Evolutionary conservation across 2,797 vertebrate genomes (phyloP), one percentile per base, ranked within the genome.

Genomic region (Enteromius treurensis): DNA sequence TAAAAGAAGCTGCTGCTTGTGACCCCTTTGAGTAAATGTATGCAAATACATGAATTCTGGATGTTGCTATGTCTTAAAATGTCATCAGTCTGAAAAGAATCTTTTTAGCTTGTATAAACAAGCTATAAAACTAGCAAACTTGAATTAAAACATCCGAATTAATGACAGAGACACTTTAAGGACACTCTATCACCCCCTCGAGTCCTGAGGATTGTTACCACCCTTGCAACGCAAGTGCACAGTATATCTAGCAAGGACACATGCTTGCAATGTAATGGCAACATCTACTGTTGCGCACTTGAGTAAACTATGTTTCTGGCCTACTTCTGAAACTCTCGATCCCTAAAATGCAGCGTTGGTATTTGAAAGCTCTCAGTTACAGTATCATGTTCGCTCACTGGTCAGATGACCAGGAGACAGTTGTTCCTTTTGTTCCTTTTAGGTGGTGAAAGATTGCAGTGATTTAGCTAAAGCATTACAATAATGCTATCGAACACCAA

Each of bases 361-460:
- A 58, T 42, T 26, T 75, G 3, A 11, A 74, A 19, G 21, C 32
- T 77, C 26, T 80, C 40, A 64, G 67, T 55, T 84, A 64, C 68
- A 60, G 68, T 75, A 77, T 85, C 34, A 70, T 67, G 58, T 68
- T 68, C 32, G 45, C 77, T 69, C 45, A 34, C 34, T 53, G 4
- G 4, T 51, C 14, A 76, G 58, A 5, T 83, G 53, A 73, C 74
- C 60, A 55, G 14, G 13, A 70, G 79, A 71, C 69, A 81, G 80
- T 68, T 70, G 84, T 82, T 49, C 37, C 55, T 86, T 83, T 82
- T 68, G 60, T 19, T 26, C 26, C 26, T 26, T 69, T 69, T 58
- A 29, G 45, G 45, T 26, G 23, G 21, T 67, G 49, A 58, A 83
- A 45, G 51, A 40, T 34, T 81, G 14, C 45, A 23, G 9, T 40